These are phyloP conservation scores for Nomia melanderi DNA, from an alignment of 1,140 invertebrate genomes.

Conservation along the genomic window DNA sequence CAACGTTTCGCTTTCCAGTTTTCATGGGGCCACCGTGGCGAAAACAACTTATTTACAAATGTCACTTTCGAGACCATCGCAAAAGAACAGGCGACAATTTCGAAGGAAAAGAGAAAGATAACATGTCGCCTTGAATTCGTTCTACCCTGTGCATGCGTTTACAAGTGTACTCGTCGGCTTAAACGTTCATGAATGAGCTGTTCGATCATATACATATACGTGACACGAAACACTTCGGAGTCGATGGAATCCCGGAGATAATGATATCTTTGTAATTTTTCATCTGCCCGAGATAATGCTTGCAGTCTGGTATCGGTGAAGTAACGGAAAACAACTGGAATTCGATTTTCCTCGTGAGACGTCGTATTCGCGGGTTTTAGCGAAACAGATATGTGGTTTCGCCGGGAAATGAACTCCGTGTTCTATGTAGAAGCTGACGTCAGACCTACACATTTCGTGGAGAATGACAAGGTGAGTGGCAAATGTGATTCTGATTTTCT, in stretches of 20 bases:
- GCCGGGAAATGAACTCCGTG: conserved; percentile 67
- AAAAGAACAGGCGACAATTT: not conserved
- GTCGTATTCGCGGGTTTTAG: not conserved
- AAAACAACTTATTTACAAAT: conserved; percentile 27
- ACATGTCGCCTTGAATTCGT: not conserved
- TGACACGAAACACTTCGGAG: not conserved
- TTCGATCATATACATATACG: not conserved
- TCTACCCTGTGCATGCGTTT: not conserved
- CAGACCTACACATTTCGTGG: conserved; percentile 50
- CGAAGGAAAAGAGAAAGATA: too few species aligned
- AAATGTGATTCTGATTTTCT: not conserved
- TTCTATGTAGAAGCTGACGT: conserved; percentile 72
- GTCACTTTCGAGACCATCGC: not conserved
- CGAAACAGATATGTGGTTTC: conserved; percentile 66
- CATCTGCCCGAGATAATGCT: not conserved
- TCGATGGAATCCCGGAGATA: not conserved
- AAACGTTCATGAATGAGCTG: not conserved
- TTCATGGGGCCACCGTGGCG: conserved; percentile 61
- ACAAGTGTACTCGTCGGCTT: not conserved
- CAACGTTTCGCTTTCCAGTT: conserved; percentile 71
- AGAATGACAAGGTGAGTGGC: conserved; percentile 60
- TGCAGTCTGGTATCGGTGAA: not conserved
- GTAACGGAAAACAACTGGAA: conserved; percentile 2
- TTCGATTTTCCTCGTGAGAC: not conserved
- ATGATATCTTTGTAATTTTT: not conserved